Base-by-base conservation (phyloP, 2,888 invertebrate genomes). In the Theristus sp. region DNA sequence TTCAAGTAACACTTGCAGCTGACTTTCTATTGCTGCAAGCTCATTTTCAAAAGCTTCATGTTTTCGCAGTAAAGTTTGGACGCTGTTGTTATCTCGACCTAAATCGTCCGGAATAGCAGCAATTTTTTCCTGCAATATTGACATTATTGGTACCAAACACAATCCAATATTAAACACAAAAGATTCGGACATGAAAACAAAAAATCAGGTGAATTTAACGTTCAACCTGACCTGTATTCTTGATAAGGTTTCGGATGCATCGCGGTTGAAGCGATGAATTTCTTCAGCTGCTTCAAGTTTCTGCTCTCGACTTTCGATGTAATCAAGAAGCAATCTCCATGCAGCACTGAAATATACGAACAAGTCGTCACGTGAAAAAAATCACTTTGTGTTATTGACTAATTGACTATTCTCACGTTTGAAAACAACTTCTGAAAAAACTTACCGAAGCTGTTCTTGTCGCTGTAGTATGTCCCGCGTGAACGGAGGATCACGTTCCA, bases 181-280 rank as follows among this genome's bases (percentile, higher is more conserved):
- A 38, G 6, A 38, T 6, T 13, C 6, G 38, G 17, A 38, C n/a
- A n/a, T n/a, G n/a, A n/a, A n/a, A n/a, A n/a, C n/a, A n/a, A n/a
- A n/a, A n/a, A n/a, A n/a, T n/a, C n/a, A n/a, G n/a, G n/a, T n/a
- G n/a, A n/a, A n/a, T n/a, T n/a, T n/a, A n/a, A n/a, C n/a, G n/a
- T n/a, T n/a, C n/a, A n/a, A n/a, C n/a, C n/a, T n/a, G 62, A 71
- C 72, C 66, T 86, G 87, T 52, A 89, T 90, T 28, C 93, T 81
- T 52, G 87, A 84, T 13, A 89, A 76, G 1, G 90, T 86, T 72
- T 94, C 93, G 27, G 86, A 87, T 1, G 87, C 89, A 76, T 94
- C 94, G 60, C 93, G 83, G 77, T 96, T 94, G 81, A 93, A 96
- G 60, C 91, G 83, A 76, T 96, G 96, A 66, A 96, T 89, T 78